Evolutionary conservation across 2,797 vertebrate genomes (phyloP).

Genomic region (Ispidina picta): DNA sequence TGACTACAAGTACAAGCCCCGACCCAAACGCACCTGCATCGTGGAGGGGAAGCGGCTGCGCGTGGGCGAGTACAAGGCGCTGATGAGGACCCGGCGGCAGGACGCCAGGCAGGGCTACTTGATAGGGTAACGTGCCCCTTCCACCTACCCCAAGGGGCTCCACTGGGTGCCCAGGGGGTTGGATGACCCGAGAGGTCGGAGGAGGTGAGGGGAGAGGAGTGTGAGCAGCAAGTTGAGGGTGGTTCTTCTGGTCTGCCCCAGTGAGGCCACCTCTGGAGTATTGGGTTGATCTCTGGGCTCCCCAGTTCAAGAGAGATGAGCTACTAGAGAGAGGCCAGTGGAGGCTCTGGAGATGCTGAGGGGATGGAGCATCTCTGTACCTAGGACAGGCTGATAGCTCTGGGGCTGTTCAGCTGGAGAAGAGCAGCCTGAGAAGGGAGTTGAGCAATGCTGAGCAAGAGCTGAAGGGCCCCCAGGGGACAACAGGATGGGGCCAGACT

Average conservation of each 20-base stretch:
- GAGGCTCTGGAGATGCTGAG: too few species aligned
- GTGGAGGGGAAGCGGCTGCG: conserved; percentile 93
- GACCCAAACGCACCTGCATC: conserved; percentile 97
- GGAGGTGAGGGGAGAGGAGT: neutral
- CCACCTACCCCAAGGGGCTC: neutral
- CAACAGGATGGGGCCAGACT: too few species aligned
- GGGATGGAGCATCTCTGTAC: too few species aligned
- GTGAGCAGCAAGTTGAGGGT: neutral
- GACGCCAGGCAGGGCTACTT: conserved; percentile 85
- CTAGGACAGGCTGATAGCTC: too few species aligned
- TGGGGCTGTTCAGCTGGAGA: neutral
- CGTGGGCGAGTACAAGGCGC: conserved; percentile 97
- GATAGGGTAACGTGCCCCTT: conserved; percentile 75
- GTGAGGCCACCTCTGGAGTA: neutral
- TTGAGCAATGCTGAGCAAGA: too few species aligned
- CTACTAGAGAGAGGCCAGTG: too few species aligned
- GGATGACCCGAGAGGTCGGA: too few species aligned
- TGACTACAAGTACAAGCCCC: conserved; percentile 96
- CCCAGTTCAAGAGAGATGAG: too few species aligned
- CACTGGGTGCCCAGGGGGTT: too few species aligned
- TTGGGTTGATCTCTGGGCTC: too few species aligned
- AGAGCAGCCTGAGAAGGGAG: too few species aligned
- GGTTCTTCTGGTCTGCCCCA: neutral
- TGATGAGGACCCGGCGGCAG: conserved; percentile 96
- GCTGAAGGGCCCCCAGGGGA: too few species aligned